A percentile compares a stretch with the other conserved stretches of the same genome.
Conservation (phyloP, 2,888 invertebrate species). For the Volucella inflata region DNA sequence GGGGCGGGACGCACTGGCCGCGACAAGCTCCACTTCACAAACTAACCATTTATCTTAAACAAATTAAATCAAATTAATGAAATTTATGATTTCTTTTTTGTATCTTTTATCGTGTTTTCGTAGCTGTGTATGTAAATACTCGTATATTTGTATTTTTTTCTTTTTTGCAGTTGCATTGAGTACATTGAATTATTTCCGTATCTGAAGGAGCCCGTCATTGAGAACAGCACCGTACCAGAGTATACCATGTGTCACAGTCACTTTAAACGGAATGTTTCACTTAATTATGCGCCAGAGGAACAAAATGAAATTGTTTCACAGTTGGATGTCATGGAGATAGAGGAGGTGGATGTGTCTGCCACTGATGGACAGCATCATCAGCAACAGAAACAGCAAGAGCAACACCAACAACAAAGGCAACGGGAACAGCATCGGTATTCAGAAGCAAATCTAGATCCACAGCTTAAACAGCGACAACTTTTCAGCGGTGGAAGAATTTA, state of each 20-base stretch:
- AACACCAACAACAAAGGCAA: too few species aligned
- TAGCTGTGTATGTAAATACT: too few species aligned
- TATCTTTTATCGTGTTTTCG: neutral
- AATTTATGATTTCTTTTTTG: slow-evolving; percentile 60
- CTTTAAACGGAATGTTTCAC: slow-evolving; percentile 71
- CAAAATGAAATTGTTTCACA: slow-evolving; percentile 66
- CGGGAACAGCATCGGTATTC: neutral
- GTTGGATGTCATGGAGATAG: slow-evolving; percentile 39
- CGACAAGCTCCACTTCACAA: slow-evolving; percentile 42
- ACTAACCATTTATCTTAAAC: neutral
- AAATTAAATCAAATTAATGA: slow-evolving; percentile 57
- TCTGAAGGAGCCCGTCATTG: slow-evolving; percentile 82
- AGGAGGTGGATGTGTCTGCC: slow-evolving; percentile 34
- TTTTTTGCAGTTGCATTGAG: slow-evolving; percentile 82
- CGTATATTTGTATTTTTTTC: neutral
- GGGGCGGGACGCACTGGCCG: neutral
- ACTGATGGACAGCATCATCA: slow-evolving; percentile 28
- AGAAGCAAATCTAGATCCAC: too few species aligned
- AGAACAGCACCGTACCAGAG: slow-evolving; percentile 81
- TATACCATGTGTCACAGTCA: slow-evolving; percentile 80
- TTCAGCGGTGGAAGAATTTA: slow-evolving; percentile 73
- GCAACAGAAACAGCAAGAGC: neutral
- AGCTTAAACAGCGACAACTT: slow-evolving; percentile 38
- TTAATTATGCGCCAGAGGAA: slow-evolving; percentile 73
- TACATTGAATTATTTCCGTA: slow-evolving; percentile 83